These are phyloP conservation scores for Polydrusus tereticollis DNA, from an alignment of 2,888 invertebrate genomes.

Conservation along the genomic window DNA sequence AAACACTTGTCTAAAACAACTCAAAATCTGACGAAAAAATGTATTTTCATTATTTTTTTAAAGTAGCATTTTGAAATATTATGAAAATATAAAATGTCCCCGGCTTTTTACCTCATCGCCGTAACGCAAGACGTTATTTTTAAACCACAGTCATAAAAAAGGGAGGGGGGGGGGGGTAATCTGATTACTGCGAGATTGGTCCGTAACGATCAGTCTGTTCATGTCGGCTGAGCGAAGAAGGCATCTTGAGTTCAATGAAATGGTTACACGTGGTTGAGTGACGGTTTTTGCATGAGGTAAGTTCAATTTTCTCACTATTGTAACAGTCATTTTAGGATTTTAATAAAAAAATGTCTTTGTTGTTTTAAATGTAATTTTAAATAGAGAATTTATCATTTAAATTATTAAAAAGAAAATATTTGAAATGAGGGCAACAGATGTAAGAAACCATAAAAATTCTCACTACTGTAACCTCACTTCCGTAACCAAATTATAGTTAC, in stretches of 20 bases:
- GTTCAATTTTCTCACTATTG: slow-evolving; percentile 14
- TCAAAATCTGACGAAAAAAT: slow-evolving; percentile 11
- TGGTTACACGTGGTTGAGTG: slow-evolving; percentile 3
- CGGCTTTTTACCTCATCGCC: too few species aligned
- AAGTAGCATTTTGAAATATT: too few species aligned
- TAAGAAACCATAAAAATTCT: slow-evolving; percentile 14
- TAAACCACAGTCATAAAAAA: too few species aligned
- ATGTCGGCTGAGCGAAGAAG: slow-evolving; percentile 4
- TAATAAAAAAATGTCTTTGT: neutral
- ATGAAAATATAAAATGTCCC: too few species aligned
- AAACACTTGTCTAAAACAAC: neutral
- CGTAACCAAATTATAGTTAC: slow-evolving; percentile 17
- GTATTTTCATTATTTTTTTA: neutral
- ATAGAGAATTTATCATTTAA: neutral
- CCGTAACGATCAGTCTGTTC: slow-evolving; percentile 3
- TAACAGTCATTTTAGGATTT: slow-evolving; percentile 1
- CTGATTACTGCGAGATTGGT: neutral
- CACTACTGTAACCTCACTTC: slow-evolving; percentile 16
- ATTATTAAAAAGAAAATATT: neutral
- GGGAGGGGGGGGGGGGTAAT: slow-evolving; percentile 5
- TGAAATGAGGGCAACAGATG: slow-evolving; percentile 7
- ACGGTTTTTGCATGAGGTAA: slow-evolving; percentile 4
- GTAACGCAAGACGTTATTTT: too few species aligned
- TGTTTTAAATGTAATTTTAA: neutral
- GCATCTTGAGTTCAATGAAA: neutral